Evolutionary conservation across 2,888 invertebrate genomes (phyloP).

Genomic region (Melinaea menophilus): DNA sequence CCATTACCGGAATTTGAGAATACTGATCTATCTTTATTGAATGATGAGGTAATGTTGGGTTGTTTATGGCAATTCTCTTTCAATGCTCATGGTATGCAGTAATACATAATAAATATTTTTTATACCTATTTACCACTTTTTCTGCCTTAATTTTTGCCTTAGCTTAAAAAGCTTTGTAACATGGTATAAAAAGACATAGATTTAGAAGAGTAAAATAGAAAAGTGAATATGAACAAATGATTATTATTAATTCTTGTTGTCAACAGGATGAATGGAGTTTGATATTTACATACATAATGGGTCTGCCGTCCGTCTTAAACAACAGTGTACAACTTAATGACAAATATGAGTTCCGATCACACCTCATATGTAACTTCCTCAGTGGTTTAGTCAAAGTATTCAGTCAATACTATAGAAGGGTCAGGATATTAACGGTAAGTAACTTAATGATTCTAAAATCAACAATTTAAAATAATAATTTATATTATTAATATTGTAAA

Average conservation of each 20-base stretch:
- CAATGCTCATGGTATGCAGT: too few relatives aligned
- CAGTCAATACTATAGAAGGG: slow-evolving; percentile 85
- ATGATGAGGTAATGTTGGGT: slow-evolving; percentile 77
- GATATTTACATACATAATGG: slow-evolving; percentile 81
- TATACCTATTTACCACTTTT: too few relatives aligned
- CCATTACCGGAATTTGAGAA: slow-evolving; percentile 75
- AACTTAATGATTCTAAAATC: slow-evolving; percentile 4
- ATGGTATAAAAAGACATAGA: too few relatives aligned
- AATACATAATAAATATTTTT: too few relatives aligned
- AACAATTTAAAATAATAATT: not conserved
- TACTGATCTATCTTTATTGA: slow-evolving; percentile 80
- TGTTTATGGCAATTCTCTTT: too few relatives aligned
- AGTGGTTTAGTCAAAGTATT: slow-evolving; percentile 80
- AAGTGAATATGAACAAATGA: too few relatives aligned
- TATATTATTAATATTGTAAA: too few relatives aligned
- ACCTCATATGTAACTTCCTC: slow-evolving; percentile 81
- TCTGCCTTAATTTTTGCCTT: too few relatives aligned
- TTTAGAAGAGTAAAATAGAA: too few relatives aligned
- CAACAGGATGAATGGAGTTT: slow-evolving; percentile 88
- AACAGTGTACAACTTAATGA: slow-evolving; percentile 68
- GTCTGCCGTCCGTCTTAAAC: slow-evolving; percentile 79
- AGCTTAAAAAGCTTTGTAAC: too few relatives aligned
- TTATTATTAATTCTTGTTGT: slow-evolving; percentile 21
- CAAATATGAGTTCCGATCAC: slow-evolving; percentile 77
- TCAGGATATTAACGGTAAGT: slow-evolving; percentile 83